Conservation (phyloP, 1,140 invertebrate species). For the Manduca sexta region DNA sequence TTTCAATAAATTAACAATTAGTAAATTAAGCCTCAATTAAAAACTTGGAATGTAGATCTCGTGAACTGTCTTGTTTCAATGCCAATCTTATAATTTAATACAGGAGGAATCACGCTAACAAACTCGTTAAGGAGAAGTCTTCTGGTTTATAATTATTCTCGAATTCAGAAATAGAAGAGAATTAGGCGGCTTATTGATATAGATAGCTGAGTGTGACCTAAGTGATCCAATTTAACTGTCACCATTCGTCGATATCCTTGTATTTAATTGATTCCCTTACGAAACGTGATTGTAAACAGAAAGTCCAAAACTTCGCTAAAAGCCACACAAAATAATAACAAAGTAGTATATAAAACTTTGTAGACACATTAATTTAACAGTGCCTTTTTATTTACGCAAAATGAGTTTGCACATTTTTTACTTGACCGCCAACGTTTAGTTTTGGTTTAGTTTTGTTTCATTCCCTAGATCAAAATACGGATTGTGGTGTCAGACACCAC, state of each 20-base stretch:
- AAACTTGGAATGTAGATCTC: conserved; percentile 1
- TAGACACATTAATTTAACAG: too few species aligned
- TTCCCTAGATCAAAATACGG: too few species aligned
- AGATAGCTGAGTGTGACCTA: conserved; percentile 20
- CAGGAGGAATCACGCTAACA: conserved; percentile 10
- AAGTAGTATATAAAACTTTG: too few species aligned
- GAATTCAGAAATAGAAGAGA: conserved; percentile 22
- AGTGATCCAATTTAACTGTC: conserved; percentile 25
- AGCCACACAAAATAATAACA: too few species aligned
- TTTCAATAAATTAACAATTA: neutral
- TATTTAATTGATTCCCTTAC: neutral
- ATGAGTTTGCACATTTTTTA: too few species aligned
- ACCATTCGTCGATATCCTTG: neutral
- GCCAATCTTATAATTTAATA: conserved; percentile 3
- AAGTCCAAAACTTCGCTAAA: too few species aligned
- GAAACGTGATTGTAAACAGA: too few species aligned
- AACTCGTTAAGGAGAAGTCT: conserved; percentile 13
- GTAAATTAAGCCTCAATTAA: neutral
- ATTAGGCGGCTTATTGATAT: conserved; percentile 24
- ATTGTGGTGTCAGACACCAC: too few species aligned
- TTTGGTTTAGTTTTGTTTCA: too few species aligned
- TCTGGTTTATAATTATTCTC: conserved; percentile 19
- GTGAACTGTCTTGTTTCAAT: neutral
- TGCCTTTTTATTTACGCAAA: too few species aligned
- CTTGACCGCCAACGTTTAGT: too few species aligned